Evolutionary conservation across 2,113 vertebrate genomes (phyloP).

Genomic region (Nymphicus hollandicus): DNA sequence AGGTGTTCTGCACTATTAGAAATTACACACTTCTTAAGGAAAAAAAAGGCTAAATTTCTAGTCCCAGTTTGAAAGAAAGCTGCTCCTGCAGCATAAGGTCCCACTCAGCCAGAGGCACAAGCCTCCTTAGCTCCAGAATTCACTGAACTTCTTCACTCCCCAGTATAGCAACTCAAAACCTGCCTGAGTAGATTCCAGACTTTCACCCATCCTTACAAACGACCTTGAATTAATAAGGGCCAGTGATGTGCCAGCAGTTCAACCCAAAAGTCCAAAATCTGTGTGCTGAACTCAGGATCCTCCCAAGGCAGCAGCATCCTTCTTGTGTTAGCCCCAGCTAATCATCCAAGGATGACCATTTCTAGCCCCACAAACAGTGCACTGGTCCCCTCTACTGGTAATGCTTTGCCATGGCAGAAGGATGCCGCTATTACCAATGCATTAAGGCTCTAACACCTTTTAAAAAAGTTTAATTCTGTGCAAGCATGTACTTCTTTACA

Average conservation of each 20-base stretch:
- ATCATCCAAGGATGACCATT: not conserved
- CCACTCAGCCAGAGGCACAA: not conserved
- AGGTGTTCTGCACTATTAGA: not conserved
- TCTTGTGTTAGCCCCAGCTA: not conserved
- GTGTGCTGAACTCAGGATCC: not conserved
- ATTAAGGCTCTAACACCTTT: not conserved
- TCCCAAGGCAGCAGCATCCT: not conserved
- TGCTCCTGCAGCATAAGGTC: not conserved
- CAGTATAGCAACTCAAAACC: not conserved
- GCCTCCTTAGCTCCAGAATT: not conserved
- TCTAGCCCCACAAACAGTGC: not conserved
- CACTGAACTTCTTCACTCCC: not conserved
- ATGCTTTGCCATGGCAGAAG: not conserved
- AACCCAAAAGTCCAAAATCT: not conserved
- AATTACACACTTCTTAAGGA: not conserved
- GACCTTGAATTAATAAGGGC: not conserved
- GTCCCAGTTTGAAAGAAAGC: not conserved
- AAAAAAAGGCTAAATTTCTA: not conserved
- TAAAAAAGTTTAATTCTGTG: rapidly evolving
- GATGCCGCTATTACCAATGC: rapidly evolving
- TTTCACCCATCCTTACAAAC: not conserved
- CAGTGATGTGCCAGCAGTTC: not conserved
- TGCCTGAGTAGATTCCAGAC: not conserved
- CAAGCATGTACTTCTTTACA: rapidly evolving
- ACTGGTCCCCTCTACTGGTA: constrained; percentile 59